Conservation (phyloP, 2,888 invertebrate species). For the Theristus sp. region DNA sequence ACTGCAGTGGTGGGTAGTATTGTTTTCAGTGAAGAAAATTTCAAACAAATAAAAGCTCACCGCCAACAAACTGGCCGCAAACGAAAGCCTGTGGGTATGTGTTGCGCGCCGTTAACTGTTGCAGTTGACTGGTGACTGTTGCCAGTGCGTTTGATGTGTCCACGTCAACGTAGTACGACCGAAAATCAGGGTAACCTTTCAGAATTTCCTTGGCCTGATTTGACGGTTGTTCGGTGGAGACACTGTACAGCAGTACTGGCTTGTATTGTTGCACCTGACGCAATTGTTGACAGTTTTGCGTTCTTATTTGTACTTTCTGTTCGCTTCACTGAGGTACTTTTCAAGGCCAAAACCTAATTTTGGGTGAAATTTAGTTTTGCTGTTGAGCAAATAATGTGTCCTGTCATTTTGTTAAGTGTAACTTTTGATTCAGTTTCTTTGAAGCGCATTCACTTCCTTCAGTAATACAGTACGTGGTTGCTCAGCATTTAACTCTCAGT, state of each 20-base stretch:
- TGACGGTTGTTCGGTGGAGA: not conserved
- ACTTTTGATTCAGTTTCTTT: too few relatives aligned
- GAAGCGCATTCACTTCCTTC: too few relatives aligned
- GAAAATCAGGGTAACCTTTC: not conserved
- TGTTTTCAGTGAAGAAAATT: not conserved
- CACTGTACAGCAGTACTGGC: not conserved
- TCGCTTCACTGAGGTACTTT: too few relatives aligned
- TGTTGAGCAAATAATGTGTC: too few relatives aligned
- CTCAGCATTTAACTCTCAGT: too few relatives aligned
- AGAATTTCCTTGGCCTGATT: not conserved
- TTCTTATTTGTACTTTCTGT: too few relatives aligned
- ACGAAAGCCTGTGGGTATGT: not conserved
- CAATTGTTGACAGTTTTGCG: too few relatives aligned
- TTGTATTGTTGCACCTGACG: not conserved
- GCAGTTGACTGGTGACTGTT: not conserved
- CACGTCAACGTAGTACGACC: not conserved
- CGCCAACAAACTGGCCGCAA: not conserved
- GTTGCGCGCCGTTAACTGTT: not conserved
- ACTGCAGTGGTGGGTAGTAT: too few relatives aligned
- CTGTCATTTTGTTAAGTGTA: too few relatives aligned
- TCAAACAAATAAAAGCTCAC: not conserved
- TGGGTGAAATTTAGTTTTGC: too few relatives aligned
- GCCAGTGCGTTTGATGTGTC: not conserved
- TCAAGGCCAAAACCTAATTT: too few relatives aligned
- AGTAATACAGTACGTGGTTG: too few relatives aligned